phyloP scores from a whole-genome alignment of 1,140 invertebrate species.

The Drosophila ohnishii region DNA sequence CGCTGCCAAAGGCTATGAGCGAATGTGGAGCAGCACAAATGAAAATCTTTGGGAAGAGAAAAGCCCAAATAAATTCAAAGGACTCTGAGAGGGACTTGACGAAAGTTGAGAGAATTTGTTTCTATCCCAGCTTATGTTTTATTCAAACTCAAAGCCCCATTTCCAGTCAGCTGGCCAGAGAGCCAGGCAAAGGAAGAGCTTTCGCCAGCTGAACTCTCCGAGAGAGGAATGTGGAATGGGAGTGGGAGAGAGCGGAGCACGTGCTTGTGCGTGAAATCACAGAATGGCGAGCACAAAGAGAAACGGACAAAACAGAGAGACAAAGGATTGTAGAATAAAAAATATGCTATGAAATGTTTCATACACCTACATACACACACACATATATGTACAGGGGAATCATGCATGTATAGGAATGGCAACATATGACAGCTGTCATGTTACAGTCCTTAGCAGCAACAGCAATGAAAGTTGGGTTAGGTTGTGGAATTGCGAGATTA shows the following conservation, averaged over 20 bases:
- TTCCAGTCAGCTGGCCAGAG: constrained; percentile 63
- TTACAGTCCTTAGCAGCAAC: constrained; percentile 65
- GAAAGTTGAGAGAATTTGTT: constrained; percentile 9
- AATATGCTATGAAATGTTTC: constrained; percentile 53
- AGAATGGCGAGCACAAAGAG: constrained; percentile 34
- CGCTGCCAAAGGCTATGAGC: constrained; percentile 51
- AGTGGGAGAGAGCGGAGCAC: constrained; percentile 25
- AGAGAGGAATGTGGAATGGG: constrained; percentile 15
- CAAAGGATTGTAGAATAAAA: constrained; percentile 42
- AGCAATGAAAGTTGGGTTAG: constrained; percentile 74
- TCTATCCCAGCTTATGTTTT: constrained; percentile 27
- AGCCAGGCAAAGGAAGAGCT: constrained; percentile 8
- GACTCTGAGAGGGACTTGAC: constrained; percentile 3
- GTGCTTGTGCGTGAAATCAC: constrained; percentile 30
- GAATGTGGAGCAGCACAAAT: constrained; percentile 61
- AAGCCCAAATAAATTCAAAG: constrained; percentile 32
- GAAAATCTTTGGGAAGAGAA: constrained; percentile 43
- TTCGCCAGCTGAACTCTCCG: constrained; percentile 3
- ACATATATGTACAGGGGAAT: constrained; percentile 2
- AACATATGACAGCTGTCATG: constrained; percentile 80
- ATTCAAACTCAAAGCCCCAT: constrained; percentile 25
- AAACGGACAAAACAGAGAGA: constrained; percentile 36
- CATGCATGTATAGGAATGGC: constrained; percentile 46
- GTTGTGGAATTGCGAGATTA: constrained; percentile 75
- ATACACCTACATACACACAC: constrained; percentile 6